phyloP scores from a whole-genome alignment of 2,797 vertebrate genomes.

The Chromobotia macracanthus region DNA sequence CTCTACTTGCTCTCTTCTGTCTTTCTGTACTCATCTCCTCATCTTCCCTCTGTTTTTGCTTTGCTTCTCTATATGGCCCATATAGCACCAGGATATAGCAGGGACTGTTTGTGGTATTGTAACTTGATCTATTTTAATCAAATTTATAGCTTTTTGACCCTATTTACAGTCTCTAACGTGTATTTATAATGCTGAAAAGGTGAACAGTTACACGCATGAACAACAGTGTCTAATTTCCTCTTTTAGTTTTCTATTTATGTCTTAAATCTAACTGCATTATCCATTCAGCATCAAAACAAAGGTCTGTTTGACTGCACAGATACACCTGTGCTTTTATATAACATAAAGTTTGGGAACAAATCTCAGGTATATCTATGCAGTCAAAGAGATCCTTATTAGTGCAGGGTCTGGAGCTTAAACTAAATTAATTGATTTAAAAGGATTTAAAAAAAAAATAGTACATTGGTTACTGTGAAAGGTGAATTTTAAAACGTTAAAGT shows the following conservation, averaged over 20 bases:
- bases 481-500: too few species aligned
- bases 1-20: constrained; percentile 53
- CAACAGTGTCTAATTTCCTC: not conserved
- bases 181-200: not conserved
- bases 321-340: not conserved
- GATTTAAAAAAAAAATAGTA: too few species aligned
- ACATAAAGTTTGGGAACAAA: too few species aligned
- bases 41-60: constrained; percentile 29
- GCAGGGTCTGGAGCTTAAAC: too few species aligned
- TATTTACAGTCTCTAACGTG: too few species aligned
- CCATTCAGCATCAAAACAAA: not conserved
- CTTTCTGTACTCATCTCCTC: constrained; percentile 53
- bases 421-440: too few species aligned
- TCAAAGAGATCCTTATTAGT: too few species aligned
- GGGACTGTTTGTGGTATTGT: not conserved
- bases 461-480: too few species aligned
- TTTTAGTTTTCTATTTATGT: too few species aligned
- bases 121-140: not conserved
- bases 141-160: not conserved
- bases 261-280: too few species aligned
- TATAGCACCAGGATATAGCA: not conserved
- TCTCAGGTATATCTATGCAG: too few species aligned
- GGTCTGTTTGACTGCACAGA: not conserved
- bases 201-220: not conserved
- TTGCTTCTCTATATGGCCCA: constrained; percentile 13